phyloP scores from a whole-genome alignment of 2,888 invertebrate genomes.

The Micropterix aruncella region DNA sequence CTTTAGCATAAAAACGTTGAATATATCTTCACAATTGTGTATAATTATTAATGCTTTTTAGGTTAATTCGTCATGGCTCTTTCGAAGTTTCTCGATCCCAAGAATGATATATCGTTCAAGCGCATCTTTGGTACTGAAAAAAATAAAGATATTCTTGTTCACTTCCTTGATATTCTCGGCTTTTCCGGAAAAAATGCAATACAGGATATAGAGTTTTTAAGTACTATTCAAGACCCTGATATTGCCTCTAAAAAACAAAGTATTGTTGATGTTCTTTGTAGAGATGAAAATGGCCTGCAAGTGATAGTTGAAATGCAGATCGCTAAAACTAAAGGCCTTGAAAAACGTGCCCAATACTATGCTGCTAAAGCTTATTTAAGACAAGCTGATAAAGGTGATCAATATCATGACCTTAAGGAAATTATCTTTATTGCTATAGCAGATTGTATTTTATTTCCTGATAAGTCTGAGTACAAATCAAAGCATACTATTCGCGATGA shows the following conservation, averaged over 20 bases:
- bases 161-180: background rate
- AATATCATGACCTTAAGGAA: slow-evolving; percentile 14
- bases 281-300: slow-evolving; percentile 11
- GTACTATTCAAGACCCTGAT: slow-evolving; percentile 13
- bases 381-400: slow-evolving; percentile 13
- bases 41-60: slow-evolving; percentile 5
- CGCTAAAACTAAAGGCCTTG: slow-evolving; percentile 13
- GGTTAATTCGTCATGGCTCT: too few relatives aligned
- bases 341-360: slow-evolving; percentile 15
- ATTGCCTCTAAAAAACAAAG: slow-evolving; percentile 15
- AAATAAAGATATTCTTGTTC: slow-evolving; percentile 3
- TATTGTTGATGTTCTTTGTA: slow-evolving; percentile 16
- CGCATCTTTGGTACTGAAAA: too few relatives aligned
- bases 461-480: slow-evolving; percentile 14
- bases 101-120: too few relatives aligned
- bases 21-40: slow-evolving; percentile 7
- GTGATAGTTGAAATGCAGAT: slow-evolving; percentile 15
- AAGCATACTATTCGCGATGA: slow-evolving; percentile 12
- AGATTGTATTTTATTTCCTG: slow-evolving; percentile 16
- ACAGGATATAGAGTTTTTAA: slow-evolving; percentile 13
- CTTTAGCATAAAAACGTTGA: slow-evolving; percentile 6
- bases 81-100: too few relatives aligned
- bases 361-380: slow-evolving; percentile 16
- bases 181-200: too few relatives aligned
- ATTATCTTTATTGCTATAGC: slow-evolving; percentile 16